Percentiles rank a stretch among this genome's conserved stretches.
phyloP scores from a whole-genome alignment of 1,140 invertebrate genomes.

The Cydia splendana region DNA sequence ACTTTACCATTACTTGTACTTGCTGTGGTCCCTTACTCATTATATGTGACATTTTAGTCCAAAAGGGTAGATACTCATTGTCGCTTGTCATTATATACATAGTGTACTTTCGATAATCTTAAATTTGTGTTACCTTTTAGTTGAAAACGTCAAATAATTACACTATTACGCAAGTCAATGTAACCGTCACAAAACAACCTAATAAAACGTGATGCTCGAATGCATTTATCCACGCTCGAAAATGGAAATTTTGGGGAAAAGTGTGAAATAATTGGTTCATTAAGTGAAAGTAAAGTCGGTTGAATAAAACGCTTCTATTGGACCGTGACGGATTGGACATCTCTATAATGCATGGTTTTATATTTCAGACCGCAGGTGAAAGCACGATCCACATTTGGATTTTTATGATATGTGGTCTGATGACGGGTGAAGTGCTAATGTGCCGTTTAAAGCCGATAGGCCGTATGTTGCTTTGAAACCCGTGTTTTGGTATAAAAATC shows the following conservation, averaged over 20 bases:
- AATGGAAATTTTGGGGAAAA: constrained; percentile 37
- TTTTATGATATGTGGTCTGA: constrained; percentile 25
- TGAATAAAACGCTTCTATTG: constrained; percentile 37
- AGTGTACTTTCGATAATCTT: too few species aligned
- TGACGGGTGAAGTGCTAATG: constrained; percentile 23
- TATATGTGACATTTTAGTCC: background rate
- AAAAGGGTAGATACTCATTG: too few species aligned
- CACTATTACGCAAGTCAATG: background rate
- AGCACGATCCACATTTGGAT: constrained; percentile 36
- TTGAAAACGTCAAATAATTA: too few species aligned
- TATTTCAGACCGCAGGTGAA: constrained; percentile 49
- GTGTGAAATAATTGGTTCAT: constrained; percentile 38
- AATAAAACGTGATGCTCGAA: constrained; percentile 15
- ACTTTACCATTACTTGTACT: too few species aligned
- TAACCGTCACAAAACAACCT: constrained; percentile 9
- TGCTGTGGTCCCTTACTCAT: too few species aligned
- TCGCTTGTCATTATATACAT: too few species aligned
- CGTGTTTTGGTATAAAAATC: background rate
- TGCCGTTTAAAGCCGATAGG: background rate
- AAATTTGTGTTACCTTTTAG: too few species aligned
- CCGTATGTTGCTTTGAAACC: background rate
- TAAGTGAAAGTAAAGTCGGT: constrained; percentile 35
- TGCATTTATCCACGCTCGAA: constrained; percentile 31
- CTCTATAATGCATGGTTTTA: constrained; percentile 45
- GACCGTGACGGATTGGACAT: constrained; percentile 44